phyloP scores from a whole-genome alignment of 2,797 vertebrate genomes.

The Crenichthys baileyi region DNA sequence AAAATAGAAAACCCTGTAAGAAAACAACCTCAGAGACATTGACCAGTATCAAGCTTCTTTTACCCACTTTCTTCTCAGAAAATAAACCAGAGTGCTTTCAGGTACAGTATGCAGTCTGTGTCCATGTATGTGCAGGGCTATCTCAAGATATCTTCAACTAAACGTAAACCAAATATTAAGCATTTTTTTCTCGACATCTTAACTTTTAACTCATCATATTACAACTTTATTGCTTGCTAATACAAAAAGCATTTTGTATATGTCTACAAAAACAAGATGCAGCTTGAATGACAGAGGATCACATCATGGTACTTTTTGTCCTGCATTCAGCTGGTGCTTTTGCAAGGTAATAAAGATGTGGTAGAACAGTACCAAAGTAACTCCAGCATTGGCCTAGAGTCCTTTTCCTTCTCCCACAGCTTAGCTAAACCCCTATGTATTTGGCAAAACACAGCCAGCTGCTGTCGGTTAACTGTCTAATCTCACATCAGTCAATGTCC shows the following conservation, averaged over 20 bases:
- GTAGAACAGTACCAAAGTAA: slow-evolving; percentile 46
- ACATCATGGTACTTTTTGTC: not conserved
- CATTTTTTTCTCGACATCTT: not conserved
- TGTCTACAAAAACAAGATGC: slow-evolving; percentile 18
- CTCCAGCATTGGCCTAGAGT: slow-evolving; percentile 45
- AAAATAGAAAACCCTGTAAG: slow-evolving; percentile 52
- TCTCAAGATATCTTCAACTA: slow-evolving; percentile 1
- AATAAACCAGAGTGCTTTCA: slow-evolving; percentile 6
- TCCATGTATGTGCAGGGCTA: slow-evolving; percentile 3
- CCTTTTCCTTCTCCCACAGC: slow-evolving; percentile 42
- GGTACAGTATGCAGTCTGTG: slow-evolving; percentile 4
- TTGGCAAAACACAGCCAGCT: slow-evolving; percentile 81
- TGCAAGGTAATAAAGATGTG: slow-evolving; percentile 56
- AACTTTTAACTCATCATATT: slow-evolving; percentile 5
- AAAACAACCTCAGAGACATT: slow-evolving; percentile 47
- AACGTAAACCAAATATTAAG: slow-evolving; percentile 6
- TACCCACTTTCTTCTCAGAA: slow-evolving; percentile 5
- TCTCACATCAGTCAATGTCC: slow-evolving; percentile 75
- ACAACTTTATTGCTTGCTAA: not conserved
- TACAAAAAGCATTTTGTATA: slow-evolving; percentile 27
- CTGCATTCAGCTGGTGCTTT: slow-evolving; percentile 29
- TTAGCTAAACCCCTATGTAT: slow-evolving; percentile 67
- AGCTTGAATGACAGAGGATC: slow-evolving; percentile 23
- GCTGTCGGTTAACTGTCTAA: slow-evolving; percentile 77
- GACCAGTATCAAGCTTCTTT: slow-evolving; percentile 49